Percentiles rank a stretch among this genome's conserved stretches.
Conservation (phyloP, 2,113 vertebrate species). For the Calyptommatus sinebrachiatus region DNA sequence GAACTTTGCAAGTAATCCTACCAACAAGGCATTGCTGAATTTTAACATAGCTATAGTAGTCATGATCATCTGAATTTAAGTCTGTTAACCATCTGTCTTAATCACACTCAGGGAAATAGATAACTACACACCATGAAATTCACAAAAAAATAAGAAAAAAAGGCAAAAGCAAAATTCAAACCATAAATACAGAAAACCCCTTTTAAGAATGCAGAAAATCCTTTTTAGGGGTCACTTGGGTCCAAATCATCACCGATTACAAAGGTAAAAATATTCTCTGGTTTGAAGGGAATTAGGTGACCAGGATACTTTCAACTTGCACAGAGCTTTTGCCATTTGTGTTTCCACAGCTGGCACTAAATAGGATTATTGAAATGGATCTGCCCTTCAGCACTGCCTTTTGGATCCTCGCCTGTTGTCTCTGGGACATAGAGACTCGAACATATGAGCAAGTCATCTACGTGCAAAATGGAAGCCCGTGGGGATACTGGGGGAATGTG, state of each 20-base stretch:
- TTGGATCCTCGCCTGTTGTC: neutral
- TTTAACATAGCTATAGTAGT: too few relatives aligned
- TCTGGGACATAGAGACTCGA: neutral
- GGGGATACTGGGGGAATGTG: constrained; percentile 3
- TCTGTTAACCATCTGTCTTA: too few relatives aligned
- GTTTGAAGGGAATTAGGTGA: too few relatives aligned
- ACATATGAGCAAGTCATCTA: neutral
- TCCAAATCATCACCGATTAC: neutral
- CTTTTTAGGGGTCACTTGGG: neutral
- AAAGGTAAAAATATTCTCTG: neutral
- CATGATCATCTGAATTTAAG: too few relatives aligned
- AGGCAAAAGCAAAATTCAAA: too few relatives aligned
- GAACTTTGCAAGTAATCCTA: too few relatives aligned
- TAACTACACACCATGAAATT: too few relatives aligned
- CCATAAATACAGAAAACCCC: too few relatives aligned
- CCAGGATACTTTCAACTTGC: neutral
- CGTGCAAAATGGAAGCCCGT: constrained; percentile 8
- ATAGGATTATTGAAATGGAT: neutral
- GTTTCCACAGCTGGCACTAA: neutral
- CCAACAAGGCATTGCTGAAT: too few relatives aligned
- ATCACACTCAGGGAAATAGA: too few relatives aligned
- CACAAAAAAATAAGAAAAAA: too few relatives aligned
- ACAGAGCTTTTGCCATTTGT: neutral
- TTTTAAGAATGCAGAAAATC: neutral
- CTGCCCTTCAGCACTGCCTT: neutral